Evolutionary conservation across 30 jellyfish, hydroid and myxozoan genomes (phyloP), one percentile per base, ranked within the genome.

Genomic region (Aurelia coerulea): DNA sequence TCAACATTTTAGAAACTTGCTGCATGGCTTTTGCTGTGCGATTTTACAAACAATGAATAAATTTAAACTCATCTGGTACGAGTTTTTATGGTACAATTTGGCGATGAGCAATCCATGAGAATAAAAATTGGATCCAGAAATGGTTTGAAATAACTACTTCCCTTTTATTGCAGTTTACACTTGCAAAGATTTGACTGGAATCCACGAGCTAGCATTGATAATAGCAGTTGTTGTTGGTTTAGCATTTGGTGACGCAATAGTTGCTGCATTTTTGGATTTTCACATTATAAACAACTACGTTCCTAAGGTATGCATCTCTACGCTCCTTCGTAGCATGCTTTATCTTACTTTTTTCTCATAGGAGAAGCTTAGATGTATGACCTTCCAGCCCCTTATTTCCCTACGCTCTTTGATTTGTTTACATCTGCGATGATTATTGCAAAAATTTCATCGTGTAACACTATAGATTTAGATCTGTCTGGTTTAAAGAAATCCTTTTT

Each of bases 211-310:
- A 52, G 88, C 88, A 5, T 8, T 84, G 53, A 64, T 74, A 7
- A 74, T 74, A n/a, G 86, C 88, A 10, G 83, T 84, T 16, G 15
- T 84, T 52, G 74, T 77, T 42, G 83, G 77, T 37, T 53, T 84
- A 17, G 73, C 81, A 34, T 52, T 73, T 23, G 88, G 70, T 49
- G 65, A 37, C 66, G 83, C 82, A 5, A 67, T 64, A 49, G 15
- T 84, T 63, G 81, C 93, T 15, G 93, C 88, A 0, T 73, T 51
- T 49, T 77, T 84, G 16, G 88, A 84, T 56, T 84, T 73, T 41
- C n/a, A 65, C 65, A 49, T 84, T 34, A 73, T 84, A 33, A 73
- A 65, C 60, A 84, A 33, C 33, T 84, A 79, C 42, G 73, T 65
- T 37, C 81, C 89, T 16, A 51, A 42, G 81, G 89, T 79, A 49